These are phyloP conservation scores for Chaitophorus viminalis DNA, from an alignment of 2,888 invertebrate species.

Conservation along the genomic window DNA sequence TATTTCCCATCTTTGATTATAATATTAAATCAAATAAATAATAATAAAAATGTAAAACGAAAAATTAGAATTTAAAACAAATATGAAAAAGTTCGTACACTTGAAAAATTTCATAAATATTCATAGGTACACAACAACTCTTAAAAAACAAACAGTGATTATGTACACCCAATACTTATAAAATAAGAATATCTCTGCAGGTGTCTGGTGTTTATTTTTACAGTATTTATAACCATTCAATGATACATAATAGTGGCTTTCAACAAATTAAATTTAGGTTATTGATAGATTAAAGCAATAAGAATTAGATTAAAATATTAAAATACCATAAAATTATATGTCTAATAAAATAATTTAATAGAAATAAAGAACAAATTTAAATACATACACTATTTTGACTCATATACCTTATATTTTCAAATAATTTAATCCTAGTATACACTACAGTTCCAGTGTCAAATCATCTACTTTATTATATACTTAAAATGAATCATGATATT, in stretches of 20 bases:
- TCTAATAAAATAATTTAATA: background rate
- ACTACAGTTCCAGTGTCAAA: too few relatives aligned
- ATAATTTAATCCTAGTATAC: too few relatives aligned
- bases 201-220: too few relatives aligned
- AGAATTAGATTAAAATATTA: too few relatives aligned
- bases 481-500: too few relatives aligned
- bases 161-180: background rate
- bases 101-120: background rate
- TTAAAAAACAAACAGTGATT: slow-evolving; percentile 47
- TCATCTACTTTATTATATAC: too few relatives aligned
- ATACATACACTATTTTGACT: background rate
- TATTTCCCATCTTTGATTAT: background rate
- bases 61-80: background rate
- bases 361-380: background rate
- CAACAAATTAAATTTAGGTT: background rate
- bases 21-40: background rate
- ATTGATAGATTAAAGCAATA: background rate
- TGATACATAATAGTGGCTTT: background rate
- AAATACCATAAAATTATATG: background rate
- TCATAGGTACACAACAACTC: background rate
- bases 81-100: background rate
- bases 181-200: background rate
- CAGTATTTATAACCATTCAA: background rate
- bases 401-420: background rate
- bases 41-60: background rate